Evolutionary conservation across 2,888 invertebrate genomes (phyloP).

Genomic region (Pomacea canaliculata): DNA sequence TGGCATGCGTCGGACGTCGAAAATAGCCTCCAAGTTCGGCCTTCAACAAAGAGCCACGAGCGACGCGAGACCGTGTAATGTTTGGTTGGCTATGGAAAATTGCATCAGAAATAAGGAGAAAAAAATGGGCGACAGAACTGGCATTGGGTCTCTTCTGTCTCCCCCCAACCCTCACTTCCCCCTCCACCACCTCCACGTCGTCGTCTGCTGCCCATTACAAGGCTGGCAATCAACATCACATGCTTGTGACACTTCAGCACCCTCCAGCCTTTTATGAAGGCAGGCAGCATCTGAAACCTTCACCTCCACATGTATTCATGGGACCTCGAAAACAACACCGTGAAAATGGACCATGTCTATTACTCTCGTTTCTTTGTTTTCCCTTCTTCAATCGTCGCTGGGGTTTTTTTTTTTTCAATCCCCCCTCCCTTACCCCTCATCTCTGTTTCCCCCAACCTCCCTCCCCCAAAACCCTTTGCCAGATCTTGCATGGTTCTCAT

Average conservation of each 20-base stretch:
- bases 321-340: slow-evolving; percentile 3
- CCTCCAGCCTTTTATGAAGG: slow-evolving; percentile 4
- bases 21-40: slow-evolving; percentile 1
- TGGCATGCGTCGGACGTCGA: slow-evolving; percentile 16
- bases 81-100: slow-evolving; percentile 15
- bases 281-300: slow-evolving; percentile 10
- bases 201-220: slow-evolving; percentile 4
- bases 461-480: not conserved
- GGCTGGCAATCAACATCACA: not conserved
- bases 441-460: not conserved
- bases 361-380: slow-evolving; percentile 1
- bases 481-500: not conserved
- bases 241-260: not conserved
- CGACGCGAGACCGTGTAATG: slow-evolving; percentile 9
- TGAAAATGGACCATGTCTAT: slow-evolving; percentile 5
- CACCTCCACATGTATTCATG: slow-evolving; percentile 1
- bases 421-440: not conserved
- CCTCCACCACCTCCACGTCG: not conserved
- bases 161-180: not conserved
- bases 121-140: slow-evolving; percentile 1
- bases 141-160: not conserved
- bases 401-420: too few species aligned
- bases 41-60: slow-evolving; percentile 5
- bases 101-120: slow-evolving; percentile 15
- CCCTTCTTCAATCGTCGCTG: too few species aligned